phyloP scores from a whole-genome alignment of 2,113 vertebrate species.

The Microcebus ravelobensis region DNA sequence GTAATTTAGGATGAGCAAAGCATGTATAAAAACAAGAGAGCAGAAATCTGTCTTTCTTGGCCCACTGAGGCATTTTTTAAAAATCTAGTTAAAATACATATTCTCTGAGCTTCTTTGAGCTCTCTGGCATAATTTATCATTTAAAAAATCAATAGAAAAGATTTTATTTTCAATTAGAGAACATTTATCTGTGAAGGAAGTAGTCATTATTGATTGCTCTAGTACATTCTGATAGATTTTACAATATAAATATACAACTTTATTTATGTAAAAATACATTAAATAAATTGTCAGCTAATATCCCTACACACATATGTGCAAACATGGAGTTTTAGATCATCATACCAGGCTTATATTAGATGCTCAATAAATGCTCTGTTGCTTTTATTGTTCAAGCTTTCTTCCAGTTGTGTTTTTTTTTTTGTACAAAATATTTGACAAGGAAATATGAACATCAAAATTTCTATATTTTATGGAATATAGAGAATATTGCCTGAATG shows the following conservation, averaged over 20 bases:
- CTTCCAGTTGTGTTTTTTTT: background rate
- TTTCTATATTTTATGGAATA: background rate
- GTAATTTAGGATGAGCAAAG: conserved; percentile 73
- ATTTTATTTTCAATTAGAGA: conserved; percentile 63
- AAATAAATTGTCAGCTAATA: conserved; percentile 9
- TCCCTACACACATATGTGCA: background rate
- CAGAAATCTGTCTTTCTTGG: conserved; percentile 65
- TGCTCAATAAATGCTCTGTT: background rate
- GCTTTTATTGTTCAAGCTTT: background rate
- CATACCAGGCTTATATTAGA: background rate
- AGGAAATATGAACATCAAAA: conserved; percentile 11
- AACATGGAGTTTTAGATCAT: conserved; percentile 29
- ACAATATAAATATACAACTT: background rate
- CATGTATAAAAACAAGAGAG: conserved; percentile 58
- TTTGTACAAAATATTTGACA: background rate
- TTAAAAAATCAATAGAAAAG: conserved; percentile 9
- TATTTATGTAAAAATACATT: conserved; percentile 1
- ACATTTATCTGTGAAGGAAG: conserved; percentile 44
- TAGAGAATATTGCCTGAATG: background rate
- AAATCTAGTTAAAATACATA: conserved; percentile 55
- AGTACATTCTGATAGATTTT: conserved; percentile 2
- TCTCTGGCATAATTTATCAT: conserved; percentile 8
- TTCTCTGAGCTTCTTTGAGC: background rate
- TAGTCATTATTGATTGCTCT: conserved; percentile 14
- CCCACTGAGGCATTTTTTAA: background rate